A percentile compares a stretch with the other conserved stretches of the same genome.
Conservation (phyloP, 2,888 invertebrate genomes). For the Limulus polyphemus region DNA sequence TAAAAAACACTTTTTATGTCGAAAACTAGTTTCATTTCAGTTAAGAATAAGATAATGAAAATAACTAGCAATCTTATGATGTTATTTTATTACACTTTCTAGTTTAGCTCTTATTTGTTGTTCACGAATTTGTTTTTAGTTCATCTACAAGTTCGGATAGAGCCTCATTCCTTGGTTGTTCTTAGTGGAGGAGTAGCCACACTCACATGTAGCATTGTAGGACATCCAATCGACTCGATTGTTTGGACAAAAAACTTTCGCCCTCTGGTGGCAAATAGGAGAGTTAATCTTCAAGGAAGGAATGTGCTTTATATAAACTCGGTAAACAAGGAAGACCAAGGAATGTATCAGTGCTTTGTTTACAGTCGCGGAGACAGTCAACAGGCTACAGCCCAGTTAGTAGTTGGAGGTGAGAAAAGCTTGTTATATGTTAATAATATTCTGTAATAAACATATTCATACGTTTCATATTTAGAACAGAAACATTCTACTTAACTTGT, state of each 20-base stretch:
- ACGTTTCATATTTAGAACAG: too few species aligned
- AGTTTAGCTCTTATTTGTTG: too few species aligned
- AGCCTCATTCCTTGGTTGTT: neutral
- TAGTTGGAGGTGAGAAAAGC: neutral
- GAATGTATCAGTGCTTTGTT: constrained; percentile 1
- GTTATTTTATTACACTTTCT: too few species aligned
- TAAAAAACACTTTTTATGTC: too few species aligned
- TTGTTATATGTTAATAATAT: too few species aligned
- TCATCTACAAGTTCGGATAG: neutral
- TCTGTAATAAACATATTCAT: too few species aligned
- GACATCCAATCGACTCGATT: neutral
- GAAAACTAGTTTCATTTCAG: too few species aligned
- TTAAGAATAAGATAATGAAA: too few species aligned
- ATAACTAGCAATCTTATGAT: too few species aligned
- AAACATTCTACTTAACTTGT: too few species aligned
- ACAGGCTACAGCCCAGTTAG: neutral
- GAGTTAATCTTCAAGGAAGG: neutral
- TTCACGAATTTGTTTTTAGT: neutral
- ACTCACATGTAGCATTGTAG: neutral
- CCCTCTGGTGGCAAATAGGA: neutral
- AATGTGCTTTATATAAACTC: neutral
- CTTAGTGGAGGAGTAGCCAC: neutral
- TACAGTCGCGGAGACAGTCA: neutral
- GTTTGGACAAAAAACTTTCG: constrained; percentile 1
- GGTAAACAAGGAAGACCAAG: neutral